phyloP scores from a whole-genome alignment of 2,113 vertebrate species.

The Chrysochloris asiatica region DNA sequence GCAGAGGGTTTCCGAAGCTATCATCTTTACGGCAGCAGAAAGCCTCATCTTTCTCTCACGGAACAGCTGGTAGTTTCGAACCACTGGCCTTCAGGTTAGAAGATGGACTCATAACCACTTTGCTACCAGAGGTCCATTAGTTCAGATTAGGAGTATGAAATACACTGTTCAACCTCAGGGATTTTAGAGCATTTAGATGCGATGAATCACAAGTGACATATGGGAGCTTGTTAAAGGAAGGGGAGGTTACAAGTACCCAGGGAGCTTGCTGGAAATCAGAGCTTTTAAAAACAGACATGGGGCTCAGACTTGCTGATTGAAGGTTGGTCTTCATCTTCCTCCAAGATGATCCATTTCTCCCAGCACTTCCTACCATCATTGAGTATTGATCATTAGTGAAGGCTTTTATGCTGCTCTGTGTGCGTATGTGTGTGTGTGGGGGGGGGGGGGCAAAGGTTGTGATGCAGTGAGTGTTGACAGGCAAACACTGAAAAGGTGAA shows the following conservation, averaged over 20 bases:
- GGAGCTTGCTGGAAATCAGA: constrained; percentile 23
- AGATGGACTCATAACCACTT: too few relatives aligned
- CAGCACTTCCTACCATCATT: background rate
- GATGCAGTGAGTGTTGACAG: background rate
- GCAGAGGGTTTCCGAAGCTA: too few relatives aligned
- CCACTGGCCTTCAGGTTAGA: too few relatives aligned
- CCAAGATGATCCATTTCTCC: background rate
- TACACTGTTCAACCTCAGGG: background rate
- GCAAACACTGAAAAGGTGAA: constrained; percentile 37
- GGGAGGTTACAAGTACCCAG: background rate
- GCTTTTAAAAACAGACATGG: background rate
- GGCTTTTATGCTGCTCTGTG: constrained; percentile 2
- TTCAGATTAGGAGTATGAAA: constrained; percentile 14
- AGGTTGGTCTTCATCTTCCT: background rate
- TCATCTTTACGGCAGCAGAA: too few relatives aligned
- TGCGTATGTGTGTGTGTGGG: background rate
- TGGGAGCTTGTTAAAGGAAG: constrained; percentile 57
- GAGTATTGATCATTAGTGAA: background rate
- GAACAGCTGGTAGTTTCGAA: too few relatives aligned
- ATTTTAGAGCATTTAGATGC: constrained; percentile 25
- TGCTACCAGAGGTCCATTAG: too few relatives aligned
- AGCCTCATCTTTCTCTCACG: too few relatives aligned
- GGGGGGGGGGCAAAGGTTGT: background rate
- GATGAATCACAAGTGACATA: constrained; percentile 30
- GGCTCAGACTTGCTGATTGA: background rate